Conservation (phyloP, 2,113 vertebrate species). For the Phrynosoma platyrhinos region DNA sequence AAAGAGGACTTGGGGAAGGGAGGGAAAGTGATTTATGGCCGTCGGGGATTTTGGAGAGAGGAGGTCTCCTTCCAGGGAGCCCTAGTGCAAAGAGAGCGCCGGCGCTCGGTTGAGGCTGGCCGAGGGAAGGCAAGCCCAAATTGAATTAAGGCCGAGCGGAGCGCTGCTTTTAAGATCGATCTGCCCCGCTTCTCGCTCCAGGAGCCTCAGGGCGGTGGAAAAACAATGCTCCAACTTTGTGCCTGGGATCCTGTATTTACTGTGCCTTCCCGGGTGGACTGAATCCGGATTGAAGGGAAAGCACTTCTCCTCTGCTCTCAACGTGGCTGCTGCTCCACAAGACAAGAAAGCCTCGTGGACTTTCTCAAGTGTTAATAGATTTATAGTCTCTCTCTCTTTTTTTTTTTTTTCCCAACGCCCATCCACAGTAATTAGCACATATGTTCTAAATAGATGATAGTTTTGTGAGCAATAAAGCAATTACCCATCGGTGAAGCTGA, state of each 20-base stretch:
- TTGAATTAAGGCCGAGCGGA: neutral
- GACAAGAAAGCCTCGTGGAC: conserved; percentile 74
- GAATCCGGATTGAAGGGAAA: neutral
- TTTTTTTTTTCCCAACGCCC: conserved; percentile 81
- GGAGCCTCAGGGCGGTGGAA: too few relatives aligned
- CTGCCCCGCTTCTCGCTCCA: neutral
- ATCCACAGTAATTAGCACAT: conserved; percentile 95
- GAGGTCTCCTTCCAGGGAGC: neutral
- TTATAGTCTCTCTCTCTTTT: conserved; percentile 82
- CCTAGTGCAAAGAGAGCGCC: neutral
- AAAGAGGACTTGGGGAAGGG: conserved; percentile 40
- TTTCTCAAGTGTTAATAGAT: conserved; percentile 89
- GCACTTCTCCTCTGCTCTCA: conserved; percentile 19
- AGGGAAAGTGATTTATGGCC: conserved; percentile 70
- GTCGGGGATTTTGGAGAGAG: conserved; percentile 24
- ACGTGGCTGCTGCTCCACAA: conserved; percentile 49
- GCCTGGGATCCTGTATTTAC: neutral
- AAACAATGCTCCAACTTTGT: neutral
- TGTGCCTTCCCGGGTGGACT: neutral
- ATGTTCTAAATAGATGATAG: conserved; percentile 94
- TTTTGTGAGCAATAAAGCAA: conserved; percentile 98
- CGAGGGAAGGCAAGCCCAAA: neutral
- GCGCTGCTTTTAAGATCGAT: neutral
- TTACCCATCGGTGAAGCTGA: conserved; percentile 91
- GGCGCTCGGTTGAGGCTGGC: conserved; percentile 35